Percentiles rank a stretch among this genome's conserved stretches.
Evolutionary conservation across 2,797 vertebrate genomes (phyloP).

Genomic region (Tokudaia tokunoshimensis): DNA sequence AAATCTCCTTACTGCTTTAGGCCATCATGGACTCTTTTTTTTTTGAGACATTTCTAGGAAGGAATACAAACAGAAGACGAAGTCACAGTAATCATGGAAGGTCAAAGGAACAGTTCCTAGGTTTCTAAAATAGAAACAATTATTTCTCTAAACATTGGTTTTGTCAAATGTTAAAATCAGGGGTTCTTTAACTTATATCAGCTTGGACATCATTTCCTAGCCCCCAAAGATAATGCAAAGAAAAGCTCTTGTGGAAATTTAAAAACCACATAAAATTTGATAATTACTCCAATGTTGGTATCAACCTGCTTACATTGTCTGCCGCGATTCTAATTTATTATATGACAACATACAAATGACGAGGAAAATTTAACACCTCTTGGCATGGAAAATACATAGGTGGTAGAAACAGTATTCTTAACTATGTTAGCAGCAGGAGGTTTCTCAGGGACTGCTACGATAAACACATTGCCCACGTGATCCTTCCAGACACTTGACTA

Average conservation of each 20-base stretch:
- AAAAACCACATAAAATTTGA: background rate
- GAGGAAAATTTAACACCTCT: no score
- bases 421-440: rapidly evolving
- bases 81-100: rapidly evolving
- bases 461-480: background rate
- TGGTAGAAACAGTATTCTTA: background rate
- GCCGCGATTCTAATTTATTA: background rate
- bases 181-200: background rate
- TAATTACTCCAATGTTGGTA: background rate
- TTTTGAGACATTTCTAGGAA: no score
- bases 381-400: background rate
- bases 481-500: background rate
- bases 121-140: background rate
- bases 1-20: background rate
- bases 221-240: background rate
- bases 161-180: background rate
- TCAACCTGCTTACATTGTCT: background rate
- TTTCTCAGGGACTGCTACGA: background rate
- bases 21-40: background rate
- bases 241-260: background rate
- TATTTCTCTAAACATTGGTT: background rate
- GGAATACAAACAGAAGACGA: rapidly evolving
- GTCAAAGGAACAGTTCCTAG: background rate
- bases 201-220: background rate
- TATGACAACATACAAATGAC: background rate